Conservation (phyloP, 1,140 invertebrate genomes). For the Apis florea region DNA sequence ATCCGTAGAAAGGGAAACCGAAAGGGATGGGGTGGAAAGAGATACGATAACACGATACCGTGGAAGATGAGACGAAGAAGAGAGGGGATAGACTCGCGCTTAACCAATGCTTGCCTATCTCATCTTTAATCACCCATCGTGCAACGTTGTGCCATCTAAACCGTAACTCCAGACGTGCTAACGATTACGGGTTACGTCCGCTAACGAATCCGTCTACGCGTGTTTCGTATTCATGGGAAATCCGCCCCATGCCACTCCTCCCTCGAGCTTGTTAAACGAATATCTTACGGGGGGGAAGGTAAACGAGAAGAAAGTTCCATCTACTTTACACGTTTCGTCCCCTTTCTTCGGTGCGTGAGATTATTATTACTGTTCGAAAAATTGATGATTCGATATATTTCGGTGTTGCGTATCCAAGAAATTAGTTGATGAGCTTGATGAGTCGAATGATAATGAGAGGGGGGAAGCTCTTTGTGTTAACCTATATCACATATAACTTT, state of each 20-base stretch:
- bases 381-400: too few relatives aligned
- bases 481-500: neutral
- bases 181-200: conserved; percentile 7
- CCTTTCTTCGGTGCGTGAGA: neutral
- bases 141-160: conserved; percentile 47
- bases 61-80: neutral
- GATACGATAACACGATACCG: neutral
- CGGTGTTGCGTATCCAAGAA: too few relatives aligned
- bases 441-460: too few relatives aligned
- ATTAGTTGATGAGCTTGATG: too few relatives aligned
- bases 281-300: neutral
- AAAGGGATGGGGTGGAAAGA: neutral
- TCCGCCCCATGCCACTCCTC: too few relatives aligned
- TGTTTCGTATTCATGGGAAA: neutral
- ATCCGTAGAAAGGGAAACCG: neutral
- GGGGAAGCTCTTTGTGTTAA: too few relatives aligned
- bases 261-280: neutral
- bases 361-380: too few relatives aligned
- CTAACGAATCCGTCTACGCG: conserved; percentile 12
- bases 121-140: conserved; percentile 62
- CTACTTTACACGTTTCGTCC: neutral
- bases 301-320: neutral
- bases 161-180: conserved; percentile 40
- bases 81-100: neutral
- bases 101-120: conserved; percentile 55